Percentiles rank a stretch among this genome's conserved stretches.
These are phyloP conservation scores for Dicycla oo DNA, from an alignment of 2,888 invertebrate species.

Conservation along the genomic window DNA sequence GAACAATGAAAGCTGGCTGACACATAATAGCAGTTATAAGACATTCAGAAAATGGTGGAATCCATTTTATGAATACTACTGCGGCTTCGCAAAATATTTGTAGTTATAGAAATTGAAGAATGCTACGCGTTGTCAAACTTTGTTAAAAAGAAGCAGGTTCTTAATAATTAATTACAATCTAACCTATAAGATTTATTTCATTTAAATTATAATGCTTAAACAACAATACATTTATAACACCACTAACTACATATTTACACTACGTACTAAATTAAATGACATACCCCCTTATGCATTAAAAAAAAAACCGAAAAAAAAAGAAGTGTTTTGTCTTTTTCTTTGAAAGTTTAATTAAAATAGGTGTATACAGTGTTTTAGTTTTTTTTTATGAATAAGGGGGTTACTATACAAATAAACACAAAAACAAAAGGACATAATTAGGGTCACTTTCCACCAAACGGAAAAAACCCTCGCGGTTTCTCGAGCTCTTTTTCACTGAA, in stretches of 20 bases:
- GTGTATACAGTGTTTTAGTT: no score
- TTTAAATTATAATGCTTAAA: not conserved
- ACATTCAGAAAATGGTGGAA: slow-evolving; percentile 83
- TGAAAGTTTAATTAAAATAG: no score
- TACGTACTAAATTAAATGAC: no score
- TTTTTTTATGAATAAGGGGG: no score
- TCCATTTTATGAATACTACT: slow-evolving; percentile 66
- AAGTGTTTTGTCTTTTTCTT: no score
- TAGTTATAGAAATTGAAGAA: not conserved
- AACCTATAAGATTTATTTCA: not conserved
- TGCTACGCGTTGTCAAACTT: not conserved
- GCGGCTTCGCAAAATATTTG: slow-evolving; percentile 37
- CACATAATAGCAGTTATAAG: slow-evolving; percentile 57
- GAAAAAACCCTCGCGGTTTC: no score
- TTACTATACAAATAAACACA: not conserved
- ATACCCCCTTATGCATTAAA: no score
- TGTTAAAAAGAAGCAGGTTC: not conserved
- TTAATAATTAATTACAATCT: not conserved
- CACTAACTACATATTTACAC: no score
- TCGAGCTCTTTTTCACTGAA: no score
- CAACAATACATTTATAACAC: no score
- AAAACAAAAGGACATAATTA: not conserved
- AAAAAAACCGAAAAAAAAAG: no score
- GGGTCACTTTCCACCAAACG: no score
- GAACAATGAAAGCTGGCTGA: slow-evolving; percentile 74